Percentiles rank a stretch among this genome's conserved stretches.
Conservation (phyloP, 2,888 invertebrate species). For the Microctonus hyperodae region DNA sequence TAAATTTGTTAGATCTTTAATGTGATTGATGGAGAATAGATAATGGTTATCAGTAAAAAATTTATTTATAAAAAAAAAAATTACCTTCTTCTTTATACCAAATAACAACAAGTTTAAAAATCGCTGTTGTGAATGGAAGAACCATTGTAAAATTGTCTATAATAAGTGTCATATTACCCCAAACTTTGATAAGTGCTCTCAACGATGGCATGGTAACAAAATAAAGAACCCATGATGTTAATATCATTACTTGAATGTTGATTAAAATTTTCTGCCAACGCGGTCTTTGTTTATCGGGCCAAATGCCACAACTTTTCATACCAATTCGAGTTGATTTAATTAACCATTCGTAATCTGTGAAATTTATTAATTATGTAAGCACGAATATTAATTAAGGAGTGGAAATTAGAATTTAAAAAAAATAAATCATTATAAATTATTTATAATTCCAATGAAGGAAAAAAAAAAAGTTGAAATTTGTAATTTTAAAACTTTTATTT, state of each 20-base stretch:
- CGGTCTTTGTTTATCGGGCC: conserved; percentile 16
- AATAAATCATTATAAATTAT: too few relatives aligned
- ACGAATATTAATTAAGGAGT: too few relatives aligned
- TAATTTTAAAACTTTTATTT: too few relatives aligned
- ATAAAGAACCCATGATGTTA: neutral
- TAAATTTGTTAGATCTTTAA: too few relatives aligned
- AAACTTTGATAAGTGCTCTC: conserved; percentile 27
- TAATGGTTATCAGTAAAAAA: too few relatives aligned
- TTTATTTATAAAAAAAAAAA: too few relatives aligned
- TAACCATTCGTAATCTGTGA: conserved; percentile 36
- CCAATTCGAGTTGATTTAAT: conserved; percentile 28
- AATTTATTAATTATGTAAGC: too few relatives aligned
- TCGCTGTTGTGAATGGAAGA: conserved; percentile 20
- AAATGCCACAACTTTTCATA: conserved; percentile 32
- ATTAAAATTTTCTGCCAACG: conserved; percentile 8
- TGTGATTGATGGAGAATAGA: too few relatives aligned
- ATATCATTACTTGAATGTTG: conserved; percentile 15
- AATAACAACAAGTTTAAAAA: conserved; percentile 29
- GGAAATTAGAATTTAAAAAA: too few relatives aligned
- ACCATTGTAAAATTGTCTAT: conserved; percentile 33
- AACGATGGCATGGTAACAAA: conserved; percentile 27
- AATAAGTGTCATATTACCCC: conserved; percentile 29
- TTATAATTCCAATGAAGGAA: too few relatives aligned
- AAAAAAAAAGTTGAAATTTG: too few relatives aligned
- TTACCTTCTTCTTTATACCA: conserved; percentile 36